These are phyloP conservation scores for Anastrepha ludens DNA, from an alignment of 1,140 invertebrate genomes.

Conservation along the genomic window DNA sequence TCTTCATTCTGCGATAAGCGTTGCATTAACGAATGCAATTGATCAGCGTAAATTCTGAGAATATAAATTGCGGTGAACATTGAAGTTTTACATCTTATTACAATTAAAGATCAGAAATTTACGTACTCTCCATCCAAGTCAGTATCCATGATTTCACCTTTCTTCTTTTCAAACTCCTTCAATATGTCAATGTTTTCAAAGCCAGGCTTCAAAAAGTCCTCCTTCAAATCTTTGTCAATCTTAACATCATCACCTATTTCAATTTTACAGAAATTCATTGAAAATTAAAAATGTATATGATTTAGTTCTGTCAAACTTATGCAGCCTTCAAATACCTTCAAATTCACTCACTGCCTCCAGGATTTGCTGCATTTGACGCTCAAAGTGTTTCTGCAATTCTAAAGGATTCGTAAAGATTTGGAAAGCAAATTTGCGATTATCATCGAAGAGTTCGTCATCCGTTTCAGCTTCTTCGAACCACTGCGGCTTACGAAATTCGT, in stretches of 20 bases:
- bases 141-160: constrained; percentile 64
- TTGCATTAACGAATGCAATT: constrained; percentile 70
- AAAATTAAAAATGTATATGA: neutral
- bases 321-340: constrained; percentile 61
- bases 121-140: constrained; percentile 73
- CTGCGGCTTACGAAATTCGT: constrained; percentile 72
- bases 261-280: neutral
- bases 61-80: neutral
- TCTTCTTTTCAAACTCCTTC: constrained; percentile 67
- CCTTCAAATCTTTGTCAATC: constrained; percentile 67
- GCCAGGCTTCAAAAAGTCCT: constrained; percentile 71
- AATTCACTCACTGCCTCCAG: constrained; percentile 71
- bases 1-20: constrained; percentile 60
- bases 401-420: constrained; percentile 74
- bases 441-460: constrained; percentile 73
- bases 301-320: constrained; percentile 2
- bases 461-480: constrained; percentile 73
- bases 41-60: constrained; percentile 70
- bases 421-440: constrained; percentile 72
- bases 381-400: constrained; percentile 75
- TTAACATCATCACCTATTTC: constrained; percentile 29
- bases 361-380: constrained; percentile 74
- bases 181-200: constrained; percentile 68
- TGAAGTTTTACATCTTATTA: too few species aligned
- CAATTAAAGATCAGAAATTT: neutral